Evolutionary conservation across 2,888 invertebrate genomes (phyloP), one percentile per base, ranked within the genome.

Genomic region (Dicranocentrus wangi): DNA sequence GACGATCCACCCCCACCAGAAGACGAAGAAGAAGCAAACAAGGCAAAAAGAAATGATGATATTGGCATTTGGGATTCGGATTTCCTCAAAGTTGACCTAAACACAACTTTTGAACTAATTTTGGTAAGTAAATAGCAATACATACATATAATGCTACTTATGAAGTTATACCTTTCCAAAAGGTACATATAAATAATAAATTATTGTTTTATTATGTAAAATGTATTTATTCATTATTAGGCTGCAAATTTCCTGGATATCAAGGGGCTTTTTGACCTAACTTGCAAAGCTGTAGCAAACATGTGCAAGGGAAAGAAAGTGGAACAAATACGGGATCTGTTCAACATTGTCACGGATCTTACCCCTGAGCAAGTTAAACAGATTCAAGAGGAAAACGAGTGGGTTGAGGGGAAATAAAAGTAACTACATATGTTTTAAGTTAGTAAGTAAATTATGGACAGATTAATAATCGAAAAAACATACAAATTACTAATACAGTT

Each of bases 41-140:
- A 39, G 39, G 39, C 5, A 39, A 39, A 98, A 88, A 91, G 99
- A 17, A 99, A 98, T 0, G 99, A 99, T 88, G 99, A 99, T 88
- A 99, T 99, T 86, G 95, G 96, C 25, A 96, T 97, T 0, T 99
- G 99, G 99, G 99, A 99, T 90, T 96, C 97, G 0, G 99, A 99
- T 89, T 99, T 99, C 88, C 90, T 99, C 10, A 99, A 99, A 91
- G 98, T 99, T 42, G 98, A 98, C 89, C 98, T 98, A 89, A 97
- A 96, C 81, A 98, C 98, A 1, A 90, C 99, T 15, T 98, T 98
- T 89, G 98, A 98, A 90, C 90, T 99, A 53, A 98, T 99, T 87
- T 90, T 99, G 88, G 90, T 91, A 88, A 87, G 88, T 39, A 17
- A 27, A 19, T 3, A 25, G 8, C 47, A 13, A 10, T 10, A n/a